Conservation (phyloP, 2,797 vertebrate species). For the Alectoris magna region DNA sequence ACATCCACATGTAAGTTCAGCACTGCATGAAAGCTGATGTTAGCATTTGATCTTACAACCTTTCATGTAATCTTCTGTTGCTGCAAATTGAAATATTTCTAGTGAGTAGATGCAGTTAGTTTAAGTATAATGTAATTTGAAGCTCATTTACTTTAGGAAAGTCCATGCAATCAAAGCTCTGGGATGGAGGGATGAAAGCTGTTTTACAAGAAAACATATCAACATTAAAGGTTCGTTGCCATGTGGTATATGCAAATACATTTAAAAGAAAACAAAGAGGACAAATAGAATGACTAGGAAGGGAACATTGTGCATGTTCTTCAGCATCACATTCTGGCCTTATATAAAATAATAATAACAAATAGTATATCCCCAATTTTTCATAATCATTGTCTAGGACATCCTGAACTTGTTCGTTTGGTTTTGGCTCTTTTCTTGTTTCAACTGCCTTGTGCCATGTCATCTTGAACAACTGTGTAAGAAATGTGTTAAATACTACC, state of each 20-base stretch:
- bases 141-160: conserved; percentile 20
- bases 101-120: neutral
- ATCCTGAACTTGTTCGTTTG: conserved; percentile 37
- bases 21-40: neutral
- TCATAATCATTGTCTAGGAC: neutral
- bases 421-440: neutral
- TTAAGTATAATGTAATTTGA: conserved; percentile 27
- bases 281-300: neutral
- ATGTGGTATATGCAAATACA: conserved; percentile 1
- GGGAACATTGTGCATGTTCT: neutral
- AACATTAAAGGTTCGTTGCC: conserved; percentile 28
- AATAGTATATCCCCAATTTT: neutral
- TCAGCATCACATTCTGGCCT: neutral
- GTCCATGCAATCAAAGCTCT: conserved; percentile 16
- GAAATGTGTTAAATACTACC: conserved; percentile 1
- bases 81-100: neutral
- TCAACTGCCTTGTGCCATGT: conserved; percentile 8
- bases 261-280: neutral
- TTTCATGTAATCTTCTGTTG: neutral
- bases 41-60: neutral
- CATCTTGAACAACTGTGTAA: neutral
- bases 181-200: conserved; percentile 46
- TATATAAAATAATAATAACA: neutral
- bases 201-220: conserved; percentile 5
- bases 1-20: neutral